Percentiles rank a stretch among this genome's conserved stretches.
phyloP scores from a whole-genome alignment of 2,797 vertebrate genomes.

The Hirundo rustica region DNA sequence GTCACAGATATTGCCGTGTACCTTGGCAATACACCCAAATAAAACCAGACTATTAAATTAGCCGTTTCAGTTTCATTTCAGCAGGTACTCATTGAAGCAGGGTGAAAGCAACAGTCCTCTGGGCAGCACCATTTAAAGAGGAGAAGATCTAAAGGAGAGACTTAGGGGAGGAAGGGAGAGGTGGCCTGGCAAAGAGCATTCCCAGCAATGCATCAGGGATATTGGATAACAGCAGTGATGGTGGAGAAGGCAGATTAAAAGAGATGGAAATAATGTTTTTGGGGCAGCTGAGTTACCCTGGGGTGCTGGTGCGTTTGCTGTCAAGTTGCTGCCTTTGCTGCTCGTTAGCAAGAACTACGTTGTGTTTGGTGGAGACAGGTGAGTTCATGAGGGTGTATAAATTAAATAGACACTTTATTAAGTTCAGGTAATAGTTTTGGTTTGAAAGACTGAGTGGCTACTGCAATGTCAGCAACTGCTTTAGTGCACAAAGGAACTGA shows the following conservation, averaged over 20 bases:
- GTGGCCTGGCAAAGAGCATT: not conserved
- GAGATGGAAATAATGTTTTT: not conserved
- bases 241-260: not conserved
- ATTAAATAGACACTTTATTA: constrained; percentile 65
- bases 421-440: constrained; percentile 63
- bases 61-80: not conserved
- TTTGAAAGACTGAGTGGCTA: constrained; percentile 62
- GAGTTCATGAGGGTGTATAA: constrained; percentile 41
- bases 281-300: not conserved
- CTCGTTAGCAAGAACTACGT: not conserved
- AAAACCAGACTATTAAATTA: not conserved
- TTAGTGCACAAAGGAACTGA: constrained; percentile 43
- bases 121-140: not conserved
- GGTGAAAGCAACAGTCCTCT: not conserved
- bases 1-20: fast-evolving
- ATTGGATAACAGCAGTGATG: not conserved
- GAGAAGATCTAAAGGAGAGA: not conserved
- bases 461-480: constrained; percentile 61
- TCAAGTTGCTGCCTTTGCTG: not conserved
- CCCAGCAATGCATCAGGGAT: not conserved
- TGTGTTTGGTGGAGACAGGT: constrained; percentile 40
- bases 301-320: not conserved
- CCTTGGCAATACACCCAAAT: not conserved
- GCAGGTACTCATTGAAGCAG: not conserved
- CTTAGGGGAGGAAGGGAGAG: not conserved